Percentiles rank a stretch among this genome's conserved stretches.
Conservation (phyloP, 1,140 invertebrate species). For the Goniozus legneri region DNA sequence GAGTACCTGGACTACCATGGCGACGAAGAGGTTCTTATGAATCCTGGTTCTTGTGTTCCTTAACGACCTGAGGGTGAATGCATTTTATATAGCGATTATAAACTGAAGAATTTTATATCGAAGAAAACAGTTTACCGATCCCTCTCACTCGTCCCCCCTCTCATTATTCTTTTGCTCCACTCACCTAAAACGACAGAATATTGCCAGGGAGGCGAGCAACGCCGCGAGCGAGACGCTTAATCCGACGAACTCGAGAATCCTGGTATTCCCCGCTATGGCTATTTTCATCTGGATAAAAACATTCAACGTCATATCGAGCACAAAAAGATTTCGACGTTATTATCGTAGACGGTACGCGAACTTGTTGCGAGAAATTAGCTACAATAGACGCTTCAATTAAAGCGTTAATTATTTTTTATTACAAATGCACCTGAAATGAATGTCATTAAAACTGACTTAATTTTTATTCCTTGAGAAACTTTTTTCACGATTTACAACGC, state of each 20-base stretch:
- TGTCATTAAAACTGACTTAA: too few species aligned
- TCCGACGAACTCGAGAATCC: slow-evolving; percentile 79
- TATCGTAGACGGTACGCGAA: too few species aligned
- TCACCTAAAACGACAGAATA: slow-evolving; percentile 81
- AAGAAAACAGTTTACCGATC: too few species aligned
- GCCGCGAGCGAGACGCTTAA: slow-evolving; percentile 75
- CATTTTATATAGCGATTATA: neutral
- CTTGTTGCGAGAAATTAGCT: too few species aligned
- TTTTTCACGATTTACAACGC: too few species aligned
- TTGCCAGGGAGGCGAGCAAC: slow-evolving; percentile 70
- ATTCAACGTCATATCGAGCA: too few species aligned
- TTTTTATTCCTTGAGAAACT: too few species aligned
- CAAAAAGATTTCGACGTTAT: too few species aligned
- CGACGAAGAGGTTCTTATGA: slow-evolving; percentile 83
- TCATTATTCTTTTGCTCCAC: slow-evolving; percentile 13
- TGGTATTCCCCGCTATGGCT: slow-evolving; percentile 70
- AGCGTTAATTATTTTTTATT: too few species aligned
- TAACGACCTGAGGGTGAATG: slow-evolving; percentile 69
- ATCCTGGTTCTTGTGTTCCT: slow-evolving; percentile 83
- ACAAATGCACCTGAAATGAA: too few species aligned
- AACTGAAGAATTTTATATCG: neutral
- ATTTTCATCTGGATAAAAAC: slow-evolving; percentile 58
- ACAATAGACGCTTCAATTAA: too few species aligned
- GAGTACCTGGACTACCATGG: slow-evolving; percentile 80
- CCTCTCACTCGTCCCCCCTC: too few species aligned